These are phyloP conservation scores for Xiphophorus birchmanni DNA, from an alignment of 2,797 vertebrate species.

Conservation along the genomic window DNA sequence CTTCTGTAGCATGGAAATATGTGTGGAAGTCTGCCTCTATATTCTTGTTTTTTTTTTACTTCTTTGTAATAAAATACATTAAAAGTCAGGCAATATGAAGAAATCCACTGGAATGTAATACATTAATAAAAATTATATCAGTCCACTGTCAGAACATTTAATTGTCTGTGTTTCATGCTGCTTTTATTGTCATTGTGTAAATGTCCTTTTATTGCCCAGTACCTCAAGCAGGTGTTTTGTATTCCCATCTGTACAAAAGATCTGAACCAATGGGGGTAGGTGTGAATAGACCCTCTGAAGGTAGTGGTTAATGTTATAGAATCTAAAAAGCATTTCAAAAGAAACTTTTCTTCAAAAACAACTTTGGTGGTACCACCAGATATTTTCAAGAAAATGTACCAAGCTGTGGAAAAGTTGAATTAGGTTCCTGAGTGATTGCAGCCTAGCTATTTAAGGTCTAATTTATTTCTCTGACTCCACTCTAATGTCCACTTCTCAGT, in stretches of 20 bases:
- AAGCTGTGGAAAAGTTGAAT: not conserved
- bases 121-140: not conserved
- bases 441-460: not conserved
- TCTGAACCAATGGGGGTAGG: too few relatives aligned
- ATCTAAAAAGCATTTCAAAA: too few relatives aligned
- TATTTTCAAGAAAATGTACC: not conserved
- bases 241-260: too few relatives aligned
- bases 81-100: constrained; percentile 3
- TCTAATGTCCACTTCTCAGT: not conserved
- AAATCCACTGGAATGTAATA: constrained; percentile 1
- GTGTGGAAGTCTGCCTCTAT: not conserved
- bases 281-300: too few relatives aligned
- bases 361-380: not conserved
- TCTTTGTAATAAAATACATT: not conserved
- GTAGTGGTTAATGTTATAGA: too few relatives aligned
- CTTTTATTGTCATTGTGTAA: not conserved
- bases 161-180: not conserved
- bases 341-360: not conserved
- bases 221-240: not conserved
- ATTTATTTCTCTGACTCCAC: not conserved
- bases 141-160: not conserved
- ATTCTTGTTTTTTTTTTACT: not conserved
- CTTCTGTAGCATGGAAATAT: not conserved
- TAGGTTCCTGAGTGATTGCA: not conserved
- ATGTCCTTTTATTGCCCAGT: not conserved